These are phyloP conservation scores for Crypturellus undulatus DNA, from an alignment of 2,113 vertebrate species.

Conservation along the genomic window DNA sequence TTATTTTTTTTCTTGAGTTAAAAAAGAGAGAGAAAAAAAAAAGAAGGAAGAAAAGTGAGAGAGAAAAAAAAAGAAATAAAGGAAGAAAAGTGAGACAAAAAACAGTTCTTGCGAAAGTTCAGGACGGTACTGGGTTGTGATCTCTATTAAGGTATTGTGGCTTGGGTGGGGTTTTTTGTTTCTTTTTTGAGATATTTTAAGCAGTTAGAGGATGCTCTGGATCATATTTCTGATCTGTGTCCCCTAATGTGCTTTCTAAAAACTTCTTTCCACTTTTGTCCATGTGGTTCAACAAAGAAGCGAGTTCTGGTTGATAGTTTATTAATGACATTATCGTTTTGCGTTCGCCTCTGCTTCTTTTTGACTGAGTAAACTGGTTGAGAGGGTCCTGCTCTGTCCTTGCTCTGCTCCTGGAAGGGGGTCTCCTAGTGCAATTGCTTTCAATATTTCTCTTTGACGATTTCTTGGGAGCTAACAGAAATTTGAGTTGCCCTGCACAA, in stretches of 20 bases:
- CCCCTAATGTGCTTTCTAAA: not conserved
- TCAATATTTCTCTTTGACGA: not conserved
- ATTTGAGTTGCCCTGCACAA: not conserved
- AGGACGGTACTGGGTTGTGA: not conserved
- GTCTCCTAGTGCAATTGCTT: not conserved
- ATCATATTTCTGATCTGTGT: not conserved
- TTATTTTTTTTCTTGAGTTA: not conserved
- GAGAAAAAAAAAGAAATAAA: not conserved
- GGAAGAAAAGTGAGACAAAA: too few species aligned
- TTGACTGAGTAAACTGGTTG: too few species aligned
- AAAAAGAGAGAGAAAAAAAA: not conserved
- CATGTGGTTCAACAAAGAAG: not conserved
- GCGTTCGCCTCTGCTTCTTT: not conserved
- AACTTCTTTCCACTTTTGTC: not conserved
- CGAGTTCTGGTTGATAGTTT: too few species aligned
- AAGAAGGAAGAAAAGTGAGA: too few species aligned
- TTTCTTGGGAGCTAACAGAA: not conserved
- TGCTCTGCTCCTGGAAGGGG: too few species aligned
- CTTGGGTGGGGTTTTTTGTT: too few species aligned
- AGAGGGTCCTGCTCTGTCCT: not conserved
- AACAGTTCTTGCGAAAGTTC: not conserved
- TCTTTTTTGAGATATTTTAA: not conserved
- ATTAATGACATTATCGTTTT: not conserved
- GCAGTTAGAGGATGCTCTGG: not conserved
- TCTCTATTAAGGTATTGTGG: not conserved